Evolutionary conservation across 2,113 vertebrate species (phyloP).

Genomic region (Microtus ochrogaster): DNA sequence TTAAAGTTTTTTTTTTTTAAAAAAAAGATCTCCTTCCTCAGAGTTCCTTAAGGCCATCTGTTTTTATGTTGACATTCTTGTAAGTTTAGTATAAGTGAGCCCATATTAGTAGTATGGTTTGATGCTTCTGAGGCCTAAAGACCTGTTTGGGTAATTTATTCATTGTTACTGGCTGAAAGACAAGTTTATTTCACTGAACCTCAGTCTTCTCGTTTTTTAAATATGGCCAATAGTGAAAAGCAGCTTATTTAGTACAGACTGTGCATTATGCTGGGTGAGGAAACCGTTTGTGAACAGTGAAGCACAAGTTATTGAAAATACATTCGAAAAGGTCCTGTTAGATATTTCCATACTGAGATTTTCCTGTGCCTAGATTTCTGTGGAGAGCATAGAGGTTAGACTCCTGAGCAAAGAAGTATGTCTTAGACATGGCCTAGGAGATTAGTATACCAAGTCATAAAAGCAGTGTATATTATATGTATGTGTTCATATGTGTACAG

Average conservation of each 20-base stretch:
- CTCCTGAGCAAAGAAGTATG: background rate
- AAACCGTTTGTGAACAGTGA: constrained; percentile 8
- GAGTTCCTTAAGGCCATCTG: constrained; percentile 8
- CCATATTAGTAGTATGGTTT: background rate
- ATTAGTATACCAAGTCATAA: constrained; percentile 12
- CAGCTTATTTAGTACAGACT: constrained; percentile 50
- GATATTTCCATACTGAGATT: constrained; percentile 5
- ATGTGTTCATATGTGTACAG: background rate
- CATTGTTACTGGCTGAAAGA: constrained; percentile 48
- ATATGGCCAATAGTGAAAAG: background rate
- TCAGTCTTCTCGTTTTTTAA: constrained; percentile 51
- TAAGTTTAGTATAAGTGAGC: constrained; percentile 3
- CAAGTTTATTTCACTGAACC: background rate
- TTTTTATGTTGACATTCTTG: background rate
- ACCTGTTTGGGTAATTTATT: constrained; percentile 33
- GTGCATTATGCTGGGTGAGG: background rate
- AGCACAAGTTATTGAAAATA: background rate
- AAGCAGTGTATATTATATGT: background rate
- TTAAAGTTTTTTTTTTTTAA: too few species aligned
- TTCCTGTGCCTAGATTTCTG: background rate
- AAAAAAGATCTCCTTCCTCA: background rate
- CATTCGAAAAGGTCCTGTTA: constrained; percentile 13
- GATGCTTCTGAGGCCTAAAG: background rate
- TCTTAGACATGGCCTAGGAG: background rate
- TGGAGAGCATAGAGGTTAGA: background rate